Evolutionary conservation across 2,888 invertebrate species (phyloP).

Genomic region (Spodoptera exigua): DNA sequence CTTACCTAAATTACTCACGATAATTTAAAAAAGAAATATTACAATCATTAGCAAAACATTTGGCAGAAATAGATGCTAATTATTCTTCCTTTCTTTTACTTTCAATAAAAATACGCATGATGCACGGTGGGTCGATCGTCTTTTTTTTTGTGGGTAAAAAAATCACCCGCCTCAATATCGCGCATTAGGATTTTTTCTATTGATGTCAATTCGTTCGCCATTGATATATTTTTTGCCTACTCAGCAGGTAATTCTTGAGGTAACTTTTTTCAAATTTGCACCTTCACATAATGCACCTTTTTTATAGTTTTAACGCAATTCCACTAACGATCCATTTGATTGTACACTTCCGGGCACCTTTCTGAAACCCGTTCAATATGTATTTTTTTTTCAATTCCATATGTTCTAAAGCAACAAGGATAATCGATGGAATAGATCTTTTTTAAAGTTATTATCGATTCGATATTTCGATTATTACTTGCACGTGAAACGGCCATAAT

Average conservation of each 20-base stretch:
- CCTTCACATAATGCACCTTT: conserved; percentile 75
- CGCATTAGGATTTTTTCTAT: conserved; percentile 76
- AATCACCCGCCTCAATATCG: conserved; percentile 71
- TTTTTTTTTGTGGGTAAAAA: conserved; percentile 49
- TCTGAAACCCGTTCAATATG: conserved; percentile 53
- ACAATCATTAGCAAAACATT: conserved; percentile 18
- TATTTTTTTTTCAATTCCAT: conserved; percentile 55
- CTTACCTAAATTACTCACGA: conserved; percentile 20
- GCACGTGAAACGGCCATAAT: conserved; percentile 16
- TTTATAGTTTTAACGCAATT: conserved; percentile 79
- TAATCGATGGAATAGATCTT: conserved; percentile 31
- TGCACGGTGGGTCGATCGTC: conserved; percentile 25
- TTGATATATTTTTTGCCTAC: conserved; percentile 69
- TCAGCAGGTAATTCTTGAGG: conserved; percentile 64
- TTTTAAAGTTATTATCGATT: conserved; percentile 16
- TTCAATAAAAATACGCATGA: conserved; percentile 27
- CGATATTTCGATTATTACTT: conserved; percentile 32
- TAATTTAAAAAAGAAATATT: conserved; percentile 25
- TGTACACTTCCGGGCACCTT: conserved; percentile 75
- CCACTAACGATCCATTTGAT: conserved; percentile 80
- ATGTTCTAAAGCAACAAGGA: conserved; percentile 53
- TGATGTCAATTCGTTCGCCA: conserved; percentile 76
- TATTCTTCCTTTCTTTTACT: conserved; percentile 26
- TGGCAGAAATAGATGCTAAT: conserved; percentile 29
- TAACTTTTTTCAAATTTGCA: conserved; percentile 79